Evolutionary conservation across 2,888 invertebrate species (phyloP).

Genomic region (Baronia brevicornis): DNA sequence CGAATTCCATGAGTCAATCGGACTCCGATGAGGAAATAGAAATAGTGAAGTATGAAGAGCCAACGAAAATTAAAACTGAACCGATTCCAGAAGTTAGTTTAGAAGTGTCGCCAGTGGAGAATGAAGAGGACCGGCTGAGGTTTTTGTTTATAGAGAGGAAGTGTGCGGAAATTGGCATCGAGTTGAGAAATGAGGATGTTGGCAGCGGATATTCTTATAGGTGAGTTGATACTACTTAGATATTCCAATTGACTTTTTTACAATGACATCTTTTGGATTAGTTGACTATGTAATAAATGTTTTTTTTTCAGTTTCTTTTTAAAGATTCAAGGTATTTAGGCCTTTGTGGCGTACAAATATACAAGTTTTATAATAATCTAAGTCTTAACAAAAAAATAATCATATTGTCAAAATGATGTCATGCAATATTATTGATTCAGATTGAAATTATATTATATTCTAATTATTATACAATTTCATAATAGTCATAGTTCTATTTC

Average conservation of each 20-base stretch:
- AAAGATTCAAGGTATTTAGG: too few species aligned
- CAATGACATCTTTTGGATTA: background rate
- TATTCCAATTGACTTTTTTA: too few species aligned
- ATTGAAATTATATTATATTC: too few species aligned
- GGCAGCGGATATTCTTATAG: conserved; percentile 59
- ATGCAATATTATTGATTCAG: too few species aligned
- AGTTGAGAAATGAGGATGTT: conserved; percentile 58
- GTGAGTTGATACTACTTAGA: too few species aligned
- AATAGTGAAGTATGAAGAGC: conserved; percentile 25
- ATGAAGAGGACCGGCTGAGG: conserved; percentile 42
- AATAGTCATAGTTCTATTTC: too few species aligned
- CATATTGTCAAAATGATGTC: too few species aligned
- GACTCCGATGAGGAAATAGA: conserved; percentile 60
- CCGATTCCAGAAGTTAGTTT: conserved; percentile 20
- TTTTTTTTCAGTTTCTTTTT: too few species aligned
- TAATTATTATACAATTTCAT: too few species aligned
- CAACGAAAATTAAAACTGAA: conserved; percentile 28
- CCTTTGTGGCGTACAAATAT: too few species aligned
- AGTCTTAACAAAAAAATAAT: too few species aligned
- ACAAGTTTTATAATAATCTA: too few species aligned
- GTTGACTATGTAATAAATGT: conserved; percentile 1
- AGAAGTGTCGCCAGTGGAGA: conserved; percentile 39
- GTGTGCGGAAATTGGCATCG: conserved; percentile 56
- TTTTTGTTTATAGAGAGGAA: conserved; percentile 51
- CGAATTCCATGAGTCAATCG: conserved; percentile 29